Evolutionary conservation across 2,113 vertebrate species (phyloP).

Genomic region (Tangachromis dhanisi): DNA sequence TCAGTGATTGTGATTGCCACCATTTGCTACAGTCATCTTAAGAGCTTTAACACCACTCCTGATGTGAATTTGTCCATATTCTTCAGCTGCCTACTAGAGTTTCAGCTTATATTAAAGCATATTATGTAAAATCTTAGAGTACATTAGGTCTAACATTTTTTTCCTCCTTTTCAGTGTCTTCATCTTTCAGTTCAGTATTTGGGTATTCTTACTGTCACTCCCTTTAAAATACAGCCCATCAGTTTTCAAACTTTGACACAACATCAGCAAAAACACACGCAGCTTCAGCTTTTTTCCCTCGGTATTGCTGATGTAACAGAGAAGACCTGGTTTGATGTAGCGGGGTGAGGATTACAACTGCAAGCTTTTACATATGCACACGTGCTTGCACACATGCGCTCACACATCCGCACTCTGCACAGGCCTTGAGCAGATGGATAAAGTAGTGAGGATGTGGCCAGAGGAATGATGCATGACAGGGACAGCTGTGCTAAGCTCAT

Average conservation of each 20-base stretch:
- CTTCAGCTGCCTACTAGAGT: background rate
- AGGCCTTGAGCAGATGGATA: slow-evolving; percentile 51
- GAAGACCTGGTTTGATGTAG: slow-evolving; percentile 33
- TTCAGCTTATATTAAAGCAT: background rate
- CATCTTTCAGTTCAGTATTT: background rate
- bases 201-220: slow-evolving; percentile 17
- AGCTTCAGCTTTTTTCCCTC: slow-evolving; percentile 25
- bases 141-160: background rate
- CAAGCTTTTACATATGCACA: slow-evolving; percentile 21
- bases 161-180: background rate
- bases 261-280: slow-evolving; percentile 3
- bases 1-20: background rate
- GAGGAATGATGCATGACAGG: slow-evolving; percentile 64
- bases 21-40: background rate
- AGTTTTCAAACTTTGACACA: slow-evolving; percentile 12
- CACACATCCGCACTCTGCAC: background rate
- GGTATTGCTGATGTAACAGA: slow-evolving; percentile 32
- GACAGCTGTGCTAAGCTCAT: slow-evolving; percentile 58
- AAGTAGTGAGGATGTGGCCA: slow-evolving; percentile 44
- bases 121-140: background rate
- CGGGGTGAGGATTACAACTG: slow-evolving; percentile 35
- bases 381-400: background rate
- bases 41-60: background rate
- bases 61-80: background rate
- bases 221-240: slow-evolving; percentile 20